Percentiles rank a stretch among this genome's conserved stretches.
phyloP scores from a whole-genome alignment of 2,888 invertebrate species.

The Abrostola tripartita region DNA sequence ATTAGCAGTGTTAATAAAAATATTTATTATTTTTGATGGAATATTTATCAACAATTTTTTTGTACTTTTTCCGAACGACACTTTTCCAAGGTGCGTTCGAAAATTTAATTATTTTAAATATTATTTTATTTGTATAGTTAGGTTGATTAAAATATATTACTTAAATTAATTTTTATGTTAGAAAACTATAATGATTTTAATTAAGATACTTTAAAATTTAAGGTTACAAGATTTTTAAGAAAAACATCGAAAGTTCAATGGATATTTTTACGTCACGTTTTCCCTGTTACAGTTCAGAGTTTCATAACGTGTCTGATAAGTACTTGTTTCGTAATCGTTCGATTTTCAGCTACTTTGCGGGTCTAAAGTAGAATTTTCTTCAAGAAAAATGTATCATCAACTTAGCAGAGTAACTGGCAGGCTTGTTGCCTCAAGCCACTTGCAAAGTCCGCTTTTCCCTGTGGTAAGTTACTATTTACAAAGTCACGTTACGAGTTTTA shows the following conservation, averaged over 20 bases:
- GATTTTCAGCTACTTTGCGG: slow-evolving; percentile 62
- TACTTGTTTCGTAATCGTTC: slow-evolving; percentile 85
- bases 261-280: slow-evolving; percentile 8
- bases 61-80: slow-evolving; percentile 17
- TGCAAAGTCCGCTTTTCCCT: slow-evolving; percentile 83
- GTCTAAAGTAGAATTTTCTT: slow-evolving; percentile 44
- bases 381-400: slow-evolving; percentile 82
- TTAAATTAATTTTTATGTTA: too few species aligned
- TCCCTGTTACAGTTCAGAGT: slow-evolving; percentile 14
- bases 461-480: slow-evolving; percentile 72
- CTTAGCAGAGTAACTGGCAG: slow-evolving; percentile 81
- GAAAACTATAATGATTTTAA: too few species aligned
- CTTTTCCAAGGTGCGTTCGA: slow-evolving; percentile 11
- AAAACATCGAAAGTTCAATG: not conserved
- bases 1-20: slow-evolving; percentile 1
- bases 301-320: slow-evolving; percentile 67
- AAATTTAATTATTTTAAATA: slow-evolving; percentile 5
- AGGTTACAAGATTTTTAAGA: not conserved
- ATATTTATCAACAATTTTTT: not conserved
- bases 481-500: slow-evolving; percentile 35
- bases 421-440: slow-evolving; percentile 75
- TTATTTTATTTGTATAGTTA: too few species aligned
- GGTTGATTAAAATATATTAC: too few species aligned
- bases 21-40: not conserved
- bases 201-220: too few species aligned